Conservation (phyloP, 2,113 vertebrate genomes). For the Copsychus sechellarum region DNA sequence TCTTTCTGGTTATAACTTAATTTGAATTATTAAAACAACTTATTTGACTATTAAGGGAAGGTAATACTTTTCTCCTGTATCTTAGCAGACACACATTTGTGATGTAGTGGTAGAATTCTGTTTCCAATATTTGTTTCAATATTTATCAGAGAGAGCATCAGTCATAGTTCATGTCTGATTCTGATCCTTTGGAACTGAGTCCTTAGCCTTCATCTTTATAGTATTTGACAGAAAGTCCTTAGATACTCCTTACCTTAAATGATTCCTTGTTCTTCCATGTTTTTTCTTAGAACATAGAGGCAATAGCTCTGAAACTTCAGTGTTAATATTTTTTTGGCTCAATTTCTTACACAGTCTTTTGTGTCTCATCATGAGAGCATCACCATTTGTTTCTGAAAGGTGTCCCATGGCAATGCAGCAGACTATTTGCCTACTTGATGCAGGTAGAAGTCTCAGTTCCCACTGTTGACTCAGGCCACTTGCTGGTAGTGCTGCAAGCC, state of each 20-base stretch:
- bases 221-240: not conserved
- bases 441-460: not conserved
- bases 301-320: not conserved
- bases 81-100: not conserved
- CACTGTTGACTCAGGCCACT: not conserved
- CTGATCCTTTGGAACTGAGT: not conserved
- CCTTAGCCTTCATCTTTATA: not conserved
- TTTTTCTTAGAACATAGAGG: not conserved
- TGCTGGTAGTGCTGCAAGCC: not conserved
- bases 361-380: not conserved
- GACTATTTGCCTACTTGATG: not conserved
- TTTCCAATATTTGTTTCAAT: not conserved
- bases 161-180: not conserved
- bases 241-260: not conserved
- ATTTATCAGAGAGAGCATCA: not conserved
- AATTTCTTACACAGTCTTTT: not conserved
- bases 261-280: not conserved
- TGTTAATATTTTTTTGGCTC: not conserved
- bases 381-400: not conserved
- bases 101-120: not conserved
- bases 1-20: slow-evolving; percentile 1
- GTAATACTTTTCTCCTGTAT: not conserved
- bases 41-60: not conserved
- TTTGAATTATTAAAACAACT: not conserved
- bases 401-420: not conserved